phyloP scores from a whole-genome alignment of 1,140 invertebrate species.

The Elysia chlorotica region DNA sequence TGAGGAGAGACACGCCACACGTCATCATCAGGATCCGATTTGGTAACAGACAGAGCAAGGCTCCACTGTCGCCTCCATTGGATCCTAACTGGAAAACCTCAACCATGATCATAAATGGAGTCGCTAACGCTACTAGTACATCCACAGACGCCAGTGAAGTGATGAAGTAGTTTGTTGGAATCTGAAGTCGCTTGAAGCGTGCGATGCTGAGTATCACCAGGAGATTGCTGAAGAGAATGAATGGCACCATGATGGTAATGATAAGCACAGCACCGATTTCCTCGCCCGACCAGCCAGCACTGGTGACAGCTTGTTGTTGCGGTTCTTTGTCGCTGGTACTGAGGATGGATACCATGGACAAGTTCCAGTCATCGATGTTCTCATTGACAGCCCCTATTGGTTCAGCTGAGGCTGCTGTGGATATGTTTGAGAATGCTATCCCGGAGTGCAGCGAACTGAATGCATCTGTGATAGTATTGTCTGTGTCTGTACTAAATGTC shows the following conservation, averaged over 20 bases:
- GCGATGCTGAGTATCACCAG: slow-evolving; percentile 62
- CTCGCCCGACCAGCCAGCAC: slow-evolving; percentile 22
- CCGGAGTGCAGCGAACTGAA: too few species aligned
- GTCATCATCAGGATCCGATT: slow-evolving; percentile 70
- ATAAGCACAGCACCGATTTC: slow-evolving; percentile 35
- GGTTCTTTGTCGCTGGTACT: too few species aligned
- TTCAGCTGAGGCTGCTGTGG: too few species aligned
- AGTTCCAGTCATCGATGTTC: too few species aligned
- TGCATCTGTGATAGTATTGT: too few species aligned
- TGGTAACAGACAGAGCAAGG: slow-evolving; percentile 66
- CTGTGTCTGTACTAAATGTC: too few species aligned
- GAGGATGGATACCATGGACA: too few species aligned
- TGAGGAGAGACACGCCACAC: slow-evolving; percentile 70
- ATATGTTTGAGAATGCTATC: too few species aligned
- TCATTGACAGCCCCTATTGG: too few species aligned
- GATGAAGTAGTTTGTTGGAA: slow-evolving; percentile 93
- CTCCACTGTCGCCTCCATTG: slow-evolving; percentile 13
- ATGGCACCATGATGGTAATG: slow-evolving; percentile 71
- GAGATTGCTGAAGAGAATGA: slow-evolving; percentile 78
- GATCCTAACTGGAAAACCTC: slow-evolving; percentile 25
- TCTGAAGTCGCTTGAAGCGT: slow-evolving; percentile 74
- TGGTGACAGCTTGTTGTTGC: too few species aligned
- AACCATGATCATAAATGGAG: slow-evolving; percentile 35
- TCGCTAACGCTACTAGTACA: slow-evolving; percentile 80
- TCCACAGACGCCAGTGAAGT: slow-evolving; percentile 86